Percentiles rank a stretch among this genome's conserved stretches.
These are phyloP conservation scores for Thaleichthys pacificus DNA, from an alignment of 2,797 vertebrate genomes.

Conservation along the genomic window DNA sequence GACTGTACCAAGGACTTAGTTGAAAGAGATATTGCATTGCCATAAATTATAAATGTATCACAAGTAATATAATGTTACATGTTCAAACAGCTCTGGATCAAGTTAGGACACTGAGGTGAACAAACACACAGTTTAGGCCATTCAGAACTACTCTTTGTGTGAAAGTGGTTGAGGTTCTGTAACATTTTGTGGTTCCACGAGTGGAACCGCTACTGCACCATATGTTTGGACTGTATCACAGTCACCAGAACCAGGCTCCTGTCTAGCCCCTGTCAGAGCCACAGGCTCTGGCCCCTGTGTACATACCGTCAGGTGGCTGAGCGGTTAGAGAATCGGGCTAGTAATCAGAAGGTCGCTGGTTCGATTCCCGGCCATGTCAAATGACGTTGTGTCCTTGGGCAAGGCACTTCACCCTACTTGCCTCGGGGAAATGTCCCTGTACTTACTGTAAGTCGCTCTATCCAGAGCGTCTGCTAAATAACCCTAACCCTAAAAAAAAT, in stretches of 20 bases:
- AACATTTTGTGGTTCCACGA: constrained; percentile 23
- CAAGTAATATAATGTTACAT: constrained; percentile 5
- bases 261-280: not conserved
- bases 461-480: no score
- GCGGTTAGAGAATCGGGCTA: no score
- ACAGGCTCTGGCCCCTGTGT: not conserved
- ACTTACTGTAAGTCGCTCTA: no score
- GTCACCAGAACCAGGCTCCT: not conserved
- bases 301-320: no score
- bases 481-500: no score
- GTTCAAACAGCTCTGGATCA: constrained; percentile 31
- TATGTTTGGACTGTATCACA: constrained; percentile 20
- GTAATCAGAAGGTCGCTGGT: no score
- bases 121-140: constrained; percentile 17
- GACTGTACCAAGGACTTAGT: constrained; percentile 46
- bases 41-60: constrained; percentile 39
- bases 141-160: not conserved
- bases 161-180: constrained; percentile 21
- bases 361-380: no score
- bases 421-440: no score
- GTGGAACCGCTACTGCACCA: constrained; percentile 24
- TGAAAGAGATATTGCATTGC: constrained; percentile 41
- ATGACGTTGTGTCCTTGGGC: no score
- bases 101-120: not conserved
- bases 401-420: no score